Conservation (phyloP, 2,797 vertebrate species). For the Argya squamiceps region DNA sequence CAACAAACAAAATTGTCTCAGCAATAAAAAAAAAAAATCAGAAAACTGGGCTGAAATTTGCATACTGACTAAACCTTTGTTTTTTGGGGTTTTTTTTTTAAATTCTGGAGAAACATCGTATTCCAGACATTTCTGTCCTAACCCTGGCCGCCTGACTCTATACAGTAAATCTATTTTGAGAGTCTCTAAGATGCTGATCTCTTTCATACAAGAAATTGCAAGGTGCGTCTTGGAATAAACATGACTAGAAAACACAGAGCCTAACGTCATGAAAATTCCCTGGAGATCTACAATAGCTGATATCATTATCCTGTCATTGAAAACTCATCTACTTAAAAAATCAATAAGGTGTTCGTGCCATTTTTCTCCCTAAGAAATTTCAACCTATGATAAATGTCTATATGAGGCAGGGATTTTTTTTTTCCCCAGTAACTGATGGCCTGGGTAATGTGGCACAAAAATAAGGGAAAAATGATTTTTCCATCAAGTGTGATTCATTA, state of each 20-base stretch:
- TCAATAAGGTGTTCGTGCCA: not conserved
- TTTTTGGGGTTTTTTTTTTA: not conserved
- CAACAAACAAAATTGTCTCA: not conserved
- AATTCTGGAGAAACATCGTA: not conserved
- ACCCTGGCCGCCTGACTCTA: not conserved
- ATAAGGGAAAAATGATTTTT: not conserved
- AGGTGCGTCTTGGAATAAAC: not conserved
- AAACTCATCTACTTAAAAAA: constrained; percentile 1
- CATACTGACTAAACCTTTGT: not conserved
- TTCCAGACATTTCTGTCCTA: not conserved
- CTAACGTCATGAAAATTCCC: not conserved
- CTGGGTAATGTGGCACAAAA: not conserved
- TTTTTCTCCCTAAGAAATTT: not conserved
- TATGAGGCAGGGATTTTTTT: not conserved
- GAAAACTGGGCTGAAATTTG: not conserved
- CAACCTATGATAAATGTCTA: not conserved
- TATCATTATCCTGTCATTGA: not conserved
- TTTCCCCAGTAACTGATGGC: not conserved
- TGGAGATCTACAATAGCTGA: not conserved
- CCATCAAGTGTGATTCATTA: constrained; percentile 12
- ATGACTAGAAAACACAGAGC: not conserved
- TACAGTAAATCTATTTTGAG: not conserved
- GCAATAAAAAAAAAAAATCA: not conserved
- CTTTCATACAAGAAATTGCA: not conserved
- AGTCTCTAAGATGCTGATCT: not conserved